Base-by-base conservation (phyloP, 2,797 vertebrate species). In the Orestias chungarensis region DNA sequence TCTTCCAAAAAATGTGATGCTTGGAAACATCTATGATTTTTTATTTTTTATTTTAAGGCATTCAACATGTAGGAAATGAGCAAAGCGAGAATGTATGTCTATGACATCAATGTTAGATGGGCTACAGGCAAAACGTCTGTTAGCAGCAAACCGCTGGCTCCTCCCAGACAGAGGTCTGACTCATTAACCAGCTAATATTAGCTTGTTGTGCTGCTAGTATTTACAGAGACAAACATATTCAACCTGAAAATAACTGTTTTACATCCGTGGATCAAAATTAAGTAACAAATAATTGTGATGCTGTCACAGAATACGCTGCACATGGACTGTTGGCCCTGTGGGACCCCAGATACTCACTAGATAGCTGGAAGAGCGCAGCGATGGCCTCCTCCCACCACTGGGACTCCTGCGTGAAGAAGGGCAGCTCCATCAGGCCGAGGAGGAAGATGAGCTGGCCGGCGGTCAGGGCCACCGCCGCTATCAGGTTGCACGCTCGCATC, bases 381-480 rank as follows among this genome's bases (percentile, higher is more conserved):
- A 99, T 99, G 91, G 97, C 98, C 88, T 99, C 98, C 90, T 99
- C 98, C 98, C 98, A 98, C 96, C 98, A 99, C 84, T 97, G 97
- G 33, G 96, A 96, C 65, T 98, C 96, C 68, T 96, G 96, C 0
- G 94, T 95, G 91, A 96, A 87, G 85, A 97, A 94, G 66, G 96
- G 95, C 73, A 98, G 91, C 84, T 96, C 96, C 68, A 96, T 82
- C 75, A 99, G 92, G 66, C 97, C 97, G 72, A 99, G 92, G 29
- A 97, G 89, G 78, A 98, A 99, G 88, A 98, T 96, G 76, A 99
- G 95, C 95, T 99, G 98, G 57, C 98, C 98, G 0, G 91, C 95
- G 0, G 96, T 96, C 76, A 99, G 93, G 50, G 98, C 97, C 29
- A 97, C 96, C 0, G 96, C 98, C 43, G 98, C 98, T 25, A 98